phyloP scores from a whole-genome alignment of 2,888 invertebrate genomes.

The Lottia scabra region DNA sequence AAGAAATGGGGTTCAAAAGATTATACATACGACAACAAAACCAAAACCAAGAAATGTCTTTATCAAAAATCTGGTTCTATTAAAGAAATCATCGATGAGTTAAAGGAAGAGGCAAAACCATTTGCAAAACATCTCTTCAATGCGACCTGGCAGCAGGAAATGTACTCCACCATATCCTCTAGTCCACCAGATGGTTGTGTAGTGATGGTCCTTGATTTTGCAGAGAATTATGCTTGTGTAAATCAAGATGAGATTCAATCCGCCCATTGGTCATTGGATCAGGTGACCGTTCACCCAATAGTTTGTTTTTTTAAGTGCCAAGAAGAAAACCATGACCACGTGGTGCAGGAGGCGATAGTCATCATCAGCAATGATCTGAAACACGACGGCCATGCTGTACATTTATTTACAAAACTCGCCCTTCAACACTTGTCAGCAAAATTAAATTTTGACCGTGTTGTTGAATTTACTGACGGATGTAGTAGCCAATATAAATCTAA shows the following conservation, averaged over 20 bases:
- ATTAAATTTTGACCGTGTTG: not conserved
- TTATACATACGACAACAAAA: no score
- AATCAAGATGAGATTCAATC: constrained; percentile 13
- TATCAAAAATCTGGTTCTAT: no score
- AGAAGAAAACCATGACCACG: not conserved
- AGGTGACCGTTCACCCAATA: constrained; percentile 11
- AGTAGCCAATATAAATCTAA: constrained; percentile 2
- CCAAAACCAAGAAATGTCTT: no score
- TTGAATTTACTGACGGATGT: not conserved
- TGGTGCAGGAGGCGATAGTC: not conserved
- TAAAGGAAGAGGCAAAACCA: no score
- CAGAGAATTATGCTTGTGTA: not conserved
- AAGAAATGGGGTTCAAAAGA: no score
- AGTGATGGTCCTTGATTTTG: not conserved
- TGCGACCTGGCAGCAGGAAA: no score
- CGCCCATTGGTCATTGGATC: constrained; percentile 8
- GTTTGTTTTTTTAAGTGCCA: not conserved
- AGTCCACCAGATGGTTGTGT: no score
- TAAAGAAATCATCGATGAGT: no score
- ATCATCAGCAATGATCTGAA: not conserved
- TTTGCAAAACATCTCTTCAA: no score
- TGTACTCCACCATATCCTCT: no score
- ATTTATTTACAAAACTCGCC: not conserved
- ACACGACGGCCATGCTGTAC: not conserved
- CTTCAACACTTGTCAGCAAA: not conserved